Evolutionary conservation across 2,797 vertebrate genomes (phyloP).

Genomic region (Otolemur crassicaudatus): DNA sequence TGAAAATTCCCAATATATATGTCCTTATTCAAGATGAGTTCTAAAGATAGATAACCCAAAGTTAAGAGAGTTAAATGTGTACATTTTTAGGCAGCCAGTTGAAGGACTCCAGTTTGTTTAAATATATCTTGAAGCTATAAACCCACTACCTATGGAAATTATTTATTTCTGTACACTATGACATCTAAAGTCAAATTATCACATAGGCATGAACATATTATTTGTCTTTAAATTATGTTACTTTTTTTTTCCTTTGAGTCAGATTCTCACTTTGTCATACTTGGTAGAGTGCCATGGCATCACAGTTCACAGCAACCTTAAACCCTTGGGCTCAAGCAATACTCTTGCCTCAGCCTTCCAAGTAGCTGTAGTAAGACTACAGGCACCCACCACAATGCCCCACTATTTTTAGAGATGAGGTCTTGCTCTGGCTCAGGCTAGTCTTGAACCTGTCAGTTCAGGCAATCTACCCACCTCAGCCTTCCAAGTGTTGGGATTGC

Average conservation of each 20-base stretch:
- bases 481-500: too few relatives aligned
- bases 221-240: neutral
- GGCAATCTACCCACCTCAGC: too few relatives aligned
- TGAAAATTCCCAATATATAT: constrained; percentile 29
- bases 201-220: neutral
- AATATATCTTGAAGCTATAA: neutral
- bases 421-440: too few relatives aligned
- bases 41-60: constrained; percentile 13
- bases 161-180: neutral
- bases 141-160: neutral
- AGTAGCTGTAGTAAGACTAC: too few relatives aligned
- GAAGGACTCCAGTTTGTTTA: neutral
- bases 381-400: too few relatives aligned
- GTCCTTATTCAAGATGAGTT: constrained; percentile 19
- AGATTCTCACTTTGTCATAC: too few relatives aligned
- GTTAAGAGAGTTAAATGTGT: constrained; percentile 56
- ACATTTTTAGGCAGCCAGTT: neutral
- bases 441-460: too few relatives aligned
- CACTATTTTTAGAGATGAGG: too few relatives aligned
- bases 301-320: too few relatives aligned
- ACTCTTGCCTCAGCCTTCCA: too few relatives aligned
- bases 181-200: neutral
- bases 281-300: too few relatives aligned
- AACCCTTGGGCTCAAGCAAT: too few relatives aligned
- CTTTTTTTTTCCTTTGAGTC: neutral